Percentiles rank a stretch among this genome's conserved stretches.
Evolutionary conservation across 2,888 invertebrate species (phyloP).

Genomic region (Dryobota labecula): DNA sequence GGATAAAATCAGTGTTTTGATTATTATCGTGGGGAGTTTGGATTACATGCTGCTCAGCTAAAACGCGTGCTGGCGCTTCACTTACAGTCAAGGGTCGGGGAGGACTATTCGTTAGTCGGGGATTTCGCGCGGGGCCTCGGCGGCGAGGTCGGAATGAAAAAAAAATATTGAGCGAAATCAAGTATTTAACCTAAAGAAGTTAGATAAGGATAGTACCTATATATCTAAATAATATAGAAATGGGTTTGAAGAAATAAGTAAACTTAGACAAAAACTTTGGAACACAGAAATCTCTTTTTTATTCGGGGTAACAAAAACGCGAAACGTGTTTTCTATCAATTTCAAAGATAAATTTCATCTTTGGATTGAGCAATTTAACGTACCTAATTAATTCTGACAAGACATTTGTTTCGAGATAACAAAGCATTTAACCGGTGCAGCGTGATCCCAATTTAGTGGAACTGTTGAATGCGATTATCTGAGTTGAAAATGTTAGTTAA

Average conservation of each 20-base stretch:
- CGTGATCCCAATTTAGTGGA: constrained; percentile 34
- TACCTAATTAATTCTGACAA: constrained; percentile 58
- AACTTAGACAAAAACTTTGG: background rate
- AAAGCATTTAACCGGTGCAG: constrained; percentile 48
- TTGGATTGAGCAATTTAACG: constrained; percentile 42
- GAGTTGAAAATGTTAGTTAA: constrained; percentile 29
- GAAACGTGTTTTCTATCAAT: constrained; percentile 14
- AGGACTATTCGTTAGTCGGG: no score
- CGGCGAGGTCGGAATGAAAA: no score
- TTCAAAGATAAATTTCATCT: constrained; percentile 14
- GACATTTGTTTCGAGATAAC: constrained; percentile 58
- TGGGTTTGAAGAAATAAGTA: background rate
- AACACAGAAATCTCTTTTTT: constrained; percentile 8
- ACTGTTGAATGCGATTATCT: constrained; percentile 37
- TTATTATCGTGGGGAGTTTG: no score
- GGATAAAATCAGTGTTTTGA: no score
- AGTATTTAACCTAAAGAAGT: background rate
- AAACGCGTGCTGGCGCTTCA: no score
- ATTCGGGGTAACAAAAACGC: background rate
- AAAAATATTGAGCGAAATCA: background rate
- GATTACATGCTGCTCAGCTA: no score
- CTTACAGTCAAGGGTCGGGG: no score
- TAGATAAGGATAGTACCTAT: background rate
- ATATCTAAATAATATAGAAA: background rate
- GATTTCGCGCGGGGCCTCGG: no score